These are phyloP conservation scores for Stegodyphus dumicola DNA, from an alignment of 1,140 invertebrate genomes.

Conservation along the genomic window DNA sequence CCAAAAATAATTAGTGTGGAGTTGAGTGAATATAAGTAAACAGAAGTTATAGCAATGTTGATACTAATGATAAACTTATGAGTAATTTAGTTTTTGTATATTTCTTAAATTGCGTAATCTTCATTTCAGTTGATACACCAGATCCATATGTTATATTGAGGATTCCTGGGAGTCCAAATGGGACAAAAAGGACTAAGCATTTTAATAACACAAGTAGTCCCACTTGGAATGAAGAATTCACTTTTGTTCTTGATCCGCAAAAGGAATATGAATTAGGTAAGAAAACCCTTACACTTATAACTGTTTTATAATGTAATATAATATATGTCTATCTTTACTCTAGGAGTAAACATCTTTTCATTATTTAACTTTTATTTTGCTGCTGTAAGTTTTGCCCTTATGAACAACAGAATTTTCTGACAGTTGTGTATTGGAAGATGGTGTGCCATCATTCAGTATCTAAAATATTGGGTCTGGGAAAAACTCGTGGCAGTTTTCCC, in stretches of 20 bases:
- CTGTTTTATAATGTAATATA: too few species aligned
- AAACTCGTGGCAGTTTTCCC: too few species aligned
- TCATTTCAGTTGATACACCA: constrained; percentile 69
- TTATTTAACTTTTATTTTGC: too few species aligned
- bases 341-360: too few species aligned
- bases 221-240: constrained; percentile 70
- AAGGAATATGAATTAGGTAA: constrained; percentile 46
- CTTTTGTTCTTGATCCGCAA: constrained; percentile 68
- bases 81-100: background rate
- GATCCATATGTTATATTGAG: constrained; percentile 70
- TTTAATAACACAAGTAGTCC: constrained; percentile 69
- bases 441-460: too few species aligned
- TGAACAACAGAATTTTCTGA: too few species aligned
- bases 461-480: too few species aligned
- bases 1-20: background rate
- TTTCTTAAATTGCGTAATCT: background rate
- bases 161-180: constrained; percentile 68
- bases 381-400: too few species aligned
- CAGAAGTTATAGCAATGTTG: background rate
- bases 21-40: background rate
- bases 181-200: constrained; percentile 66
- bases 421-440: too few species aligned
- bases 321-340: too few species aligned
- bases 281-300: background rate
- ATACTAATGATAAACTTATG: background rate